A percentile compares a stretch with the other conserved stretches of the same genome.
Conservation (phyloP, 2,113 vertebrate genomes). For the Andinoacara biseriatus region DNA sequence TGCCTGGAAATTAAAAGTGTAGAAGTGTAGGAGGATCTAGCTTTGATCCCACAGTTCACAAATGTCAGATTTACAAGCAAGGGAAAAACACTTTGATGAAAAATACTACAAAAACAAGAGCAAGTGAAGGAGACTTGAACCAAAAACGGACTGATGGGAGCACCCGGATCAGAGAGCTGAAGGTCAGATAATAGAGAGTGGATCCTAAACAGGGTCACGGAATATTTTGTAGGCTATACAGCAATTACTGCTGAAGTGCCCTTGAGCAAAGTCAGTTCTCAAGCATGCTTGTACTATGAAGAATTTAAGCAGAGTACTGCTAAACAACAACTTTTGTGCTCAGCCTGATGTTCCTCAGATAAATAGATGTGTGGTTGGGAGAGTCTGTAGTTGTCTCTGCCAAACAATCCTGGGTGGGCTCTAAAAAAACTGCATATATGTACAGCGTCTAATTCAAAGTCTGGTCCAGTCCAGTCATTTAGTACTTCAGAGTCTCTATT, state of each 20-base stretch:
- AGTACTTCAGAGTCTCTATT: background rate
- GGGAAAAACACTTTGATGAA: conserved; percentile 17
- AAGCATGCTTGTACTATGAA: background rate
- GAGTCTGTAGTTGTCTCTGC: background rate
- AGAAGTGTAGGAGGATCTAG: background rate
- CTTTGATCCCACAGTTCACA: conserved; percentile 42
- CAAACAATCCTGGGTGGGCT: background rate
- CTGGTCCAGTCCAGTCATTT: background rate
- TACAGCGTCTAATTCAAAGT: background rate
- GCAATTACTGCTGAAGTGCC: background rate
- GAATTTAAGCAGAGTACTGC: background rate
- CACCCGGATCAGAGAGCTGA: background rate
- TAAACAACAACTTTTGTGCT: background rate
- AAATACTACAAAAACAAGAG: conserved; percentile 37
- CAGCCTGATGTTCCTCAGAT: background rate
- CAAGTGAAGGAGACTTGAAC: conserved; percentile 9
- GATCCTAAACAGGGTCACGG: background rate
- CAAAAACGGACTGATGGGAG: background rate
- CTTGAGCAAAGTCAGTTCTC: conserved; percentile 20
- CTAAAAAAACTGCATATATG: background rate
- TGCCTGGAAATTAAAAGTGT: background rate
- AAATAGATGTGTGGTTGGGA: background rate
- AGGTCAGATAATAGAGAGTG: conserved; percentile 14
- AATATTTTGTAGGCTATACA: background rate
- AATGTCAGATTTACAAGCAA: conserved; percentile 22